Conservation (phyloP, 2,113 vertebrate genomes). For the Melanotaenia duboulayi region DNA sequence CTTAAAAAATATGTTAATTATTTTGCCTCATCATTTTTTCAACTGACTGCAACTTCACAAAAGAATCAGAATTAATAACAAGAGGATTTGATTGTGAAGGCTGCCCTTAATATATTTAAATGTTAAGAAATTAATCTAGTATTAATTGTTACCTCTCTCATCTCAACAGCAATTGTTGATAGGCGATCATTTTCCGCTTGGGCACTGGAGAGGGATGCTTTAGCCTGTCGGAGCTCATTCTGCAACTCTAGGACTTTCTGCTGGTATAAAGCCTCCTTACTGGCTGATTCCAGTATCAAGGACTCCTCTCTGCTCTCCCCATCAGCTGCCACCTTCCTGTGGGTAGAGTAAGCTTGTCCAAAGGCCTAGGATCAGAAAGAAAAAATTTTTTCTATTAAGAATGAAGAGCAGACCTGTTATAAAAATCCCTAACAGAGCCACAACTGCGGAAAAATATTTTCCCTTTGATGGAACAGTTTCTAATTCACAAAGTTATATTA, state of each 20-base stretch:
- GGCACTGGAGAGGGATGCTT: slow-evolving; percentile 86
- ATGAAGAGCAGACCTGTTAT: background rate
- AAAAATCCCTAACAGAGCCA: background rate
- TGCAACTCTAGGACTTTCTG: slow-evolving; percentile 95
- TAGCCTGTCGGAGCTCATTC: slow-evolving; percentile 92
- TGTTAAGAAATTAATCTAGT: background rate
- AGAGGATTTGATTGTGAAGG: background rate
- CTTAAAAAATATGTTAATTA: no score
- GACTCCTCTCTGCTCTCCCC: slow-evolving; percentile 98
- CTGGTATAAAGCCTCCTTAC: slow-evolving; percentile 96
- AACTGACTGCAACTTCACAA: background rate
- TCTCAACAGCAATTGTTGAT: slow-evolving; percentile 88
- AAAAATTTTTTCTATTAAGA: background rate
- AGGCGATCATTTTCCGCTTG: slow-evolving; percentile 94
- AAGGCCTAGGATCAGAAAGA: slow-evolving; percentile 87
- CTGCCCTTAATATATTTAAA: background rate
- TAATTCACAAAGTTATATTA: no score
- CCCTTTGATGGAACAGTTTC: no score
- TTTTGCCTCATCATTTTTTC: no score
- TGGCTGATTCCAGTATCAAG: slow-evolving; percentile 95
- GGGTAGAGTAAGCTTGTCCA: slow-evolving; percentile 94
- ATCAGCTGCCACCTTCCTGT: slow-evolving; percentile 96
- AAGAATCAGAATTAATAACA: background rate
- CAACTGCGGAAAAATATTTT: background rate
- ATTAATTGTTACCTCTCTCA: slow-evolving; percentile 87